phyloP scores from a whole-genome alignment of 2,888 invertebrate species.

The Scelioninae gen. 1 region DNA sequence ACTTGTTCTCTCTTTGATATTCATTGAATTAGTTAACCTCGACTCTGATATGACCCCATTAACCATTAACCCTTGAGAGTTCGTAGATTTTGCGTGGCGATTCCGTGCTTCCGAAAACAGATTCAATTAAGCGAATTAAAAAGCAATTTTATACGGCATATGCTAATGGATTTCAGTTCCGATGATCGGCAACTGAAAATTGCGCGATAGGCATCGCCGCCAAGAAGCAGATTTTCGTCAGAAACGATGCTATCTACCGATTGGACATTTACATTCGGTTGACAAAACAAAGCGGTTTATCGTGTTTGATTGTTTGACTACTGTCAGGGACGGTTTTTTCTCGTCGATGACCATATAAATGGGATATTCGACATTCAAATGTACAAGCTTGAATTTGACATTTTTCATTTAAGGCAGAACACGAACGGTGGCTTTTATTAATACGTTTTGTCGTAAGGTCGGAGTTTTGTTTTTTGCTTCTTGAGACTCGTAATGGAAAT shows the following conservation, averaged over 20 bases:
- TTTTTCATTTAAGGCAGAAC: neutral
- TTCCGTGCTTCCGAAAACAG: no score
- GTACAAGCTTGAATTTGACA: slow-evolving; percentile 6
- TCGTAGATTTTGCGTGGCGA: slow-evolving; percentile 47
- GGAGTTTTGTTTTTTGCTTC: neutral
- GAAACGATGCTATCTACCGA: slow-evolving; percentile 30
- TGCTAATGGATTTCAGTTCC: slow-evolving; percentile 9
- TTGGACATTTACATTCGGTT: slow-evolving; percentile 40
- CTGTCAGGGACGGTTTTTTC: slow-evolving; percentile 19
- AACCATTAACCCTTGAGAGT: slow-evolving; percentile 45
- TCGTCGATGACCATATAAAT: slow-evolving; percentile 27
- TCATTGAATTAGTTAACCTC: slow-evolving; percentile 58
- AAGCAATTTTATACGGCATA: slow-evolving; percentile 13
- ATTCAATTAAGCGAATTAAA: slow-evolving; percentile 43
- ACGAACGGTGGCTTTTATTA: neutral
- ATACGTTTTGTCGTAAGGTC: neutral
- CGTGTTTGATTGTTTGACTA: slow-evolving; percentile 40
- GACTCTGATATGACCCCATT: slow-evolving; percentile 48
- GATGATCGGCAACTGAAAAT: slow-evolving; percentile 14
- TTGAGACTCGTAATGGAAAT: no score
- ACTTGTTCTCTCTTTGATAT: no score
- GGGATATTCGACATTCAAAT: slow-evolving; percentile 9
- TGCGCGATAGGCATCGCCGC: slow-evolving; percentile 4
- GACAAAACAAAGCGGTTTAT: slow-evolving; percentile 41
- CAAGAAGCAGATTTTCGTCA: slow-evolving; percentile 22